A percentile compares a stretch with the other conserved stretches of the same genome.
These are phyloP conservation scores for Drymodes brunneopygia DNA, from an alignment of 2,113 vertebrate species.

Conservation along the genomic window DNA sequence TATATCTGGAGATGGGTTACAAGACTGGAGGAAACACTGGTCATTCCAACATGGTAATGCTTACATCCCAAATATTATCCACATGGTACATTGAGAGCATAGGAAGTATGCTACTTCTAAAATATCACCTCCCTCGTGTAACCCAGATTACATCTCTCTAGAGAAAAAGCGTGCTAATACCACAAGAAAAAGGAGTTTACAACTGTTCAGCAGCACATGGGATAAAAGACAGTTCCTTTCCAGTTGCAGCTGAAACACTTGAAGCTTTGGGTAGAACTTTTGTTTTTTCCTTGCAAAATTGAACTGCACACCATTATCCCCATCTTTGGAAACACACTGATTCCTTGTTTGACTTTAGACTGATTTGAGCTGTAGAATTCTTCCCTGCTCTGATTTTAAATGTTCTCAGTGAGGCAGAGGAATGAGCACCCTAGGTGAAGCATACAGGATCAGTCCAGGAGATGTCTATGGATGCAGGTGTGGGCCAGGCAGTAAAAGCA, in stretches of 20 bases:
- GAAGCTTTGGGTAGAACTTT: not conserved
- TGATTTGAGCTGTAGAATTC: not conserved
- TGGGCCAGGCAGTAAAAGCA: not conserved
- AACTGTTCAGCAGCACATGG: not conserved
- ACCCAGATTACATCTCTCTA: not conserved
- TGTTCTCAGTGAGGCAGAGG: not conserved
- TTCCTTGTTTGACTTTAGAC: not conserved
- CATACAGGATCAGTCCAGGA: not conserved
- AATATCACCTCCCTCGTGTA: not conserved
- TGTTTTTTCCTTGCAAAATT: not conserved
- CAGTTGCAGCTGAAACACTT: not conserved
- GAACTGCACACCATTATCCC: not conserved
- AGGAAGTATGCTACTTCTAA: not conserved
- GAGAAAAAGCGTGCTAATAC: not conserved
- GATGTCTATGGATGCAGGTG: not conserved
- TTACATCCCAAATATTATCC: not conserved
- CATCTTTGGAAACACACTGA: not conserved
- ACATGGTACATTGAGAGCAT: not conserved
- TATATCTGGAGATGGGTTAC: not conserved
- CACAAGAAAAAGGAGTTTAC: not conserved
- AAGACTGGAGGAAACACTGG: not conserved
- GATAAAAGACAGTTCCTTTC: not conserved
- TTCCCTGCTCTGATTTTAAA: not conserved
- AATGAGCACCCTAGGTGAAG: fast-evolving
- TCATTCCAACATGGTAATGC: not conserved